Evolutionary conservation across 2,113 vertebrate species (phyloP).

Genomic region (Sylvicapra grimmia): DNA sequence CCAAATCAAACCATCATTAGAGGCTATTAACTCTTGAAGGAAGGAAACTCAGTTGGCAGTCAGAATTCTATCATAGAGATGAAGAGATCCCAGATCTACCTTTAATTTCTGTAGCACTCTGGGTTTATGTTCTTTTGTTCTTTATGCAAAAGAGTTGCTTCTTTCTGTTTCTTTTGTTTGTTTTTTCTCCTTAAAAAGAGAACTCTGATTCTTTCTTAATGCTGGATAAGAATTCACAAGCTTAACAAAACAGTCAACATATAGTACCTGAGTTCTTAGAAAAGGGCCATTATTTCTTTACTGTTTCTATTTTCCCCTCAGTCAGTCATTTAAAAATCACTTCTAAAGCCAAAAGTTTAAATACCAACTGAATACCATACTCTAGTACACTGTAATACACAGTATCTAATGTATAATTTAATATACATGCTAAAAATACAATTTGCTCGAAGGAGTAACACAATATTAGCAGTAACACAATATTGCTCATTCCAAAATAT

Average conservation of each 20-base stretch:
- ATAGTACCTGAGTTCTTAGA: not conserved
- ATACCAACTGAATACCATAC: not conserved
- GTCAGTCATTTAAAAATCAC: slow-evolving; percentile 28
- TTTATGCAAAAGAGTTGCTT: not conserved
- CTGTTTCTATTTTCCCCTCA: not conserved
- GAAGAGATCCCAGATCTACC: not conserved
- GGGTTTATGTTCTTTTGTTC: not conserved
- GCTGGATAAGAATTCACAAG: slow-evolving; percentile 1
- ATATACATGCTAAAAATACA: not conserved
- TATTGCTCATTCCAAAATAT: slow-evolving; percentile 32
- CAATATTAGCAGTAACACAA: not conserved
- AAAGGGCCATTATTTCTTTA: not conserved
- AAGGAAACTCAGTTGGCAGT: slow-evolving; percentile 57
- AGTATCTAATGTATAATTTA: not conserved
- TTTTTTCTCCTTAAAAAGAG: slow-evolving; percentile 1
- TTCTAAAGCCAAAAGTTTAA: not conserved
- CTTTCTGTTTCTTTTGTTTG: not conserved
- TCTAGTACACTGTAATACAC: not conserved
- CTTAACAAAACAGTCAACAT: slow-evolving; percentile 40
- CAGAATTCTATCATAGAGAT: slow-evolving; percentile 30
- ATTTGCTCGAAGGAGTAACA: not conserved
- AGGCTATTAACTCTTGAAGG: slow-evolving; percentile 72
- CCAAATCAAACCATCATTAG: slow-evolving; percentile 72
- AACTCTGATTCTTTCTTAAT: slow-evolving; percentile 12
- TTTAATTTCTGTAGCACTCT: not conserved